Conservation (phyloP, 2,888 invertebrate species). For the Tipula lateralis region DNA sequence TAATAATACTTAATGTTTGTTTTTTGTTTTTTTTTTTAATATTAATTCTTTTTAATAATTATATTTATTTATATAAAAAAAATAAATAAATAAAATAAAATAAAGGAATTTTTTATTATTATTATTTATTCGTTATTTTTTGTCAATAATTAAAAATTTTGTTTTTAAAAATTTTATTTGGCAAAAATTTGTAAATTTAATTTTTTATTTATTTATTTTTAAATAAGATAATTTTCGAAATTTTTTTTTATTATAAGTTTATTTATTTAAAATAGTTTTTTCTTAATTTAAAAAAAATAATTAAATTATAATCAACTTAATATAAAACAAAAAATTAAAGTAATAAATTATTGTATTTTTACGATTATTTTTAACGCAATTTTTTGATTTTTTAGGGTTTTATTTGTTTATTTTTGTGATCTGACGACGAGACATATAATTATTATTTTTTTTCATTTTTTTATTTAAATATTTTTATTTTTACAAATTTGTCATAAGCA, state of each 20-base stretch:
- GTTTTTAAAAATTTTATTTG: slow-evolving; percentile 1
- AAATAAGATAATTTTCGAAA: background rate
- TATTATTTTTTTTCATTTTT: background rate
- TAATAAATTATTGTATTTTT: background rate
- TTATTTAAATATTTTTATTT: slow-evolving; percentile 20
- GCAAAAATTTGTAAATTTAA: background rate
- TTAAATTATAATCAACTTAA: background rate
- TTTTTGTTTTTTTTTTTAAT: background rate
- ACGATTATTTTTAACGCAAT: background rate
- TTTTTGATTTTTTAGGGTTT: background rate
- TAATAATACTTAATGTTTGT: background rate
- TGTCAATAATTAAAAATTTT: slow-evolving; percentile 9
- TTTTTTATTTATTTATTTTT: background rate
- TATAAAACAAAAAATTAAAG: background rate
- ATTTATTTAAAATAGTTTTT: background rate
- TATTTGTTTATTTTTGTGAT: background rate
- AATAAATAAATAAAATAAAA: background rate
- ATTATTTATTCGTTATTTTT: background rate
- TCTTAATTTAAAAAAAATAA: background rate
- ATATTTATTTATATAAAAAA: background rate
- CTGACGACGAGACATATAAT: slow-evolving; percentile 25
- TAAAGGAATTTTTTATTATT: background rate
- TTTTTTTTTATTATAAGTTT: background rate
- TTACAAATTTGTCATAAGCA: slow-evolving; percentile 25
- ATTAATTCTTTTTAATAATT: background rate